These are phyloP conservation scores for Pyrgus malvae DNA, from an alignment of 2,888 invertebrate genomes.

Conservation along the genomic window DNA sequence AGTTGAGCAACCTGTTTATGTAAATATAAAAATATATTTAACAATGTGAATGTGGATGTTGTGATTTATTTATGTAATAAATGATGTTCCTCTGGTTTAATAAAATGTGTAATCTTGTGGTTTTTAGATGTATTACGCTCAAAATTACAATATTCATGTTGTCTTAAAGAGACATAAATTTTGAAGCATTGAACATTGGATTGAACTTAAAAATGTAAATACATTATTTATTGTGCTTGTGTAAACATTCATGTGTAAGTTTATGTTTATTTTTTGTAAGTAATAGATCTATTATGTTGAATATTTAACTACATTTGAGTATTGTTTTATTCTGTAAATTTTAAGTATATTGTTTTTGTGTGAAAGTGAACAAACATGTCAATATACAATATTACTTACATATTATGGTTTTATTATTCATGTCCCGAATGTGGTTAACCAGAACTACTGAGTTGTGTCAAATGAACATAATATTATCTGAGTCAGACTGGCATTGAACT, in stretches of 20 bases:
- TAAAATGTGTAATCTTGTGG: constrained; percentile 24
- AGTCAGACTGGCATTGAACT: not conserved
- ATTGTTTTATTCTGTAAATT: constrained; percentile 76
- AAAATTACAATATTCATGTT: constrained; percentile 25
- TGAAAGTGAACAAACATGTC: constrained; percentile 77
- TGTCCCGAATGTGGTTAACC: constrained; percentile 30
- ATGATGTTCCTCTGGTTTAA: constrained; percentile 38
- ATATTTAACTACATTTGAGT: constrained; percentile 68
- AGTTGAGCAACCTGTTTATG: constrained; percentile 36
- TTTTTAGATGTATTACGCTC: constrained; percentile 28
- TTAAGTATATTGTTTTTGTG: constrained; percentile 75
- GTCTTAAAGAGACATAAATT: constrained; percentile 5
- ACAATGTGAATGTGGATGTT: constrained; percentile 35
- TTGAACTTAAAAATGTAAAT: constrained; percentile 47
- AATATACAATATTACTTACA: constrained; percentile 77
- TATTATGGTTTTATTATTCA: constrained; percentile 52
- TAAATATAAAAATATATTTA: constrained; percentile 38
- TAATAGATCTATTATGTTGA: constrained; percentile 72
- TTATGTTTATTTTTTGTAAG: constrained; percentile 65
- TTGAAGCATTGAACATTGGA: constrained; percentile 23
- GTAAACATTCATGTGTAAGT: constrained; percentile 52
- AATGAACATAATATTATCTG: constrained; percentile 5
- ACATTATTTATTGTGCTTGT: constrained; percentile 57
- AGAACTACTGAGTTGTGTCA: constrained; percentile 12
- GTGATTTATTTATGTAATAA: constrained; percentile 37